A percentile compares a stretch with the other conserved stretches of the same genome.
These are phyloP conservation scores for Habropoda laboriosa DNA, from an alignment of 1,140 invertebrate genomes.

Conservation along the genomic window DNA sequence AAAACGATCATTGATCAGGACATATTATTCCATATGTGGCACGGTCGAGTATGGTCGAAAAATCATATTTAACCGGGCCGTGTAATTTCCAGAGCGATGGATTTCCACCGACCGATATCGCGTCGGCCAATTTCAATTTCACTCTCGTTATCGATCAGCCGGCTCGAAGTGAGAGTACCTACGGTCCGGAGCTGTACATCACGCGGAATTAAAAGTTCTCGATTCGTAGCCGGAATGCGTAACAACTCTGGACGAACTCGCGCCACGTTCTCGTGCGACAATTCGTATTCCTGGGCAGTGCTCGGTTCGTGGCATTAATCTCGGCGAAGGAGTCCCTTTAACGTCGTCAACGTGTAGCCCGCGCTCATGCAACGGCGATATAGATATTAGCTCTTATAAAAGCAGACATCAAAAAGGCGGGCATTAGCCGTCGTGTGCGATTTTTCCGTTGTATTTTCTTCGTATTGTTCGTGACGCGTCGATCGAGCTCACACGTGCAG, in stretches of 20 bases:
- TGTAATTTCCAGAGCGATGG: constrained; percentile 23
- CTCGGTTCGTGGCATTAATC: background rate
- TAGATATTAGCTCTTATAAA: background rate
- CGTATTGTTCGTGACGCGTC: no score
- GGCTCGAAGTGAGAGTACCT: constrained; percentile 45
- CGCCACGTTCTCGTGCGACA: background rate
- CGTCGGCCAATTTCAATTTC: constrained; percentile 61
- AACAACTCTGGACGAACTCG: constrained; percentile 32
- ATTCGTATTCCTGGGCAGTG: background rate
- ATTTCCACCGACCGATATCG: constrained; percentile 21
- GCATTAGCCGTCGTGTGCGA: no score
- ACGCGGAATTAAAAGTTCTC: constrained; percentile 63
- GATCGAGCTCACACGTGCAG: no score
- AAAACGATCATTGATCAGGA: background rate
- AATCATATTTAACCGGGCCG: constrained; percentile 30
- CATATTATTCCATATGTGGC: background rate
- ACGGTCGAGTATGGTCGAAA: background rate
- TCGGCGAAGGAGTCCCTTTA: background rate
- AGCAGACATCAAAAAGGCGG: no score
- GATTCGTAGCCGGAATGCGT: constrained; percentile 47
- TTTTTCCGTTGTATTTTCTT: no score
- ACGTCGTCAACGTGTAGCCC: background rate
- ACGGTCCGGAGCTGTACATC: constrained; percentile 38
- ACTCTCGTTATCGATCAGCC: constrained; percentile 62
- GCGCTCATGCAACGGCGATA: background rate